These are phyloP conservation scores for Prostheceraeus crozeri DNA, from an alignment of 2,888 invertebrate species.

Conservation along the genomic window DNA sequence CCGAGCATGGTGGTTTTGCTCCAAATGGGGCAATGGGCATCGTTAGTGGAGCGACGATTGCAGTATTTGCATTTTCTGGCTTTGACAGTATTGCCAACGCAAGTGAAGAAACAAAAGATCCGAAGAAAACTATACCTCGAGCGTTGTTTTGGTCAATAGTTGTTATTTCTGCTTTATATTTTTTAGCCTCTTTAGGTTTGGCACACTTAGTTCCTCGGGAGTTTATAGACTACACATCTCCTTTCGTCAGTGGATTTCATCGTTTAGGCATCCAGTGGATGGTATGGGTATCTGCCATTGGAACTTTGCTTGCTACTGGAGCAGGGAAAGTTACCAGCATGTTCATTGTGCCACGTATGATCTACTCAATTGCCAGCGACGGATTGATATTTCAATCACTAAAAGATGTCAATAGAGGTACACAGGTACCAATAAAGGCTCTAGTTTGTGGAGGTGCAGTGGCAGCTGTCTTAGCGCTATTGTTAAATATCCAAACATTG, in stretches of 20 bases:
- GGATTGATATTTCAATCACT: constrained; percentile 35
- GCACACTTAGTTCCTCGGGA: constrained; percentile 31
- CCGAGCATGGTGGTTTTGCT: constrained; percentile 34
- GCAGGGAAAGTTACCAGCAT: constrained; percentile 35
- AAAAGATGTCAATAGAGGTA: constrained; percentile 17
- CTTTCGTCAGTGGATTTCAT: constrained; percentile 34
- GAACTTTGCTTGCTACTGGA: constrained; percentile 37
- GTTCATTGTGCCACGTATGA: constrained; percentile 35
- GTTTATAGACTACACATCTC: constrained; percentile 28
- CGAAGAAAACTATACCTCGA: constrained; percentile 30
- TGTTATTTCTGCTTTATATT: constrained; percentile 36
- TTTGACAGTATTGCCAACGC: constrained; percentile 37
- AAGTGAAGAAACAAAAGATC: constrained; percentile 37
- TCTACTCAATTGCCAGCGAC: constrained; percentile 36
- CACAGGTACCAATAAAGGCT: constrained; percentile 31
- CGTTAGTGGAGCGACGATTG: constrained; percentile 32
- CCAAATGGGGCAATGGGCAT: constrained; percentile 30
- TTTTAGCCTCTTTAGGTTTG: constrained; percentile 31
- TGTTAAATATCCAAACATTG: constrained; percentile 36
- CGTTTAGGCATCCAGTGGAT: not conserved
- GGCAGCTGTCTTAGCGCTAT: constrained; percentile 22
- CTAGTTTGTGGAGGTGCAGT: constrained; percentile 31
- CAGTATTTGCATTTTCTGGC: constrained; percentile 38
- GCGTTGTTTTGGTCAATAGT: constrained; percentile 34
- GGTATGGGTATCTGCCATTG: constrained; percentile 32